A percentile compares a stretch with the other conserved stretches of the same genome.
Conservation (phyloP, 2,797 vertebrate species). For the Pseudotriccus pelzelni region DNA sequence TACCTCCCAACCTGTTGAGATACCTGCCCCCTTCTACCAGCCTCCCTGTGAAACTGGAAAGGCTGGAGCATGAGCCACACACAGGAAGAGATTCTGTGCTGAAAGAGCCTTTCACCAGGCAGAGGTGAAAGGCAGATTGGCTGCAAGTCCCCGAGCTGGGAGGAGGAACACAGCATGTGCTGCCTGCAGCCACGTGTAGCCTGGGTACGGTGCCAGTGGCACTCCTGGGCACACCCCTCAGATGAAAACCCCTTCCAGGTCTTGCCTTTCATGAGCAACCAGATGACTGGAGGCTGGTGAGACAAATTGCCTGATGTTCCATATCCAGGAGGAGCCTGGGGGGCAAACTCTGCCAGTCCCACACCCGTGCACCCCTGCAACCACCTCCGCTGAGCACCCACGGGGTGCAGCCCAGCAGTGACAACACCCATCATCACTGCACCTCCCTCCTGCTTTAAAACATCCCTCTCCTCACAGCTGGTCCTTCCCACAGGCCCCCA, state of each 20-base stretch:
- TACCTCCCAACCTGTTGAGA: neutral
- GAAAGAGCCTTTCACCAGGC: neutral
- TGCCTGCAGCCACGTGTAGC: neutral
- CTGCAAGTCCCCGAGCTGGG: neutral
- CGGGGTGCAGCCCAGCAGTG: fast-evolving
- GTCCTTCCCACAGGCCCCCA: neutral
- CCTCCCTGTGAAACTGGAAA: neutral
- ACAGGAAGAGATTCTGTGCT: neutral
- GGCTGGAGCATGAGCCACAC: neutral
- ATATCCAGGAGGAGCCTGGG: neutral
- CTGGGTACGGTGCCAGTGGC: neutral
- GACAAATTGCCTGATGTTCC: neutral
- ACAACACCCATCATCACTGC: fast-evolving
- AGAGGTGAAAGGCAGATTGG: neutral
- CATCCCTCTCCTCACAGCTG: neutral
- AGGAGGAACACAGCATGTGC: neutral
- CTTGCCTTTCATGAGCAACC: neutral
- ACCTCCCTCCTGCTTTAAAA: neutral
- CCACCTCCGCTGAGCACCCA: neutral
- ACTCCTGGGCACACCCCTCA: neutral
- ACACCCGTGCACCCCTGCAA: neutral
- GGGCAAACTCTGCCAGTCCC: neutral
- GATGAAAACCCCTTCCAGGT: neutral
- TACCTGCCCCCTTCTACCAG: neutral
- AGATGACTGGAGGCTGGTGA: neutral